These are phyloP conservation scores for Haliclystus octoradiatus DNA, from an alignment of 30 jellyfish, hydroid and myxozoan genomes.

Conservation along the genomic window DNA sequence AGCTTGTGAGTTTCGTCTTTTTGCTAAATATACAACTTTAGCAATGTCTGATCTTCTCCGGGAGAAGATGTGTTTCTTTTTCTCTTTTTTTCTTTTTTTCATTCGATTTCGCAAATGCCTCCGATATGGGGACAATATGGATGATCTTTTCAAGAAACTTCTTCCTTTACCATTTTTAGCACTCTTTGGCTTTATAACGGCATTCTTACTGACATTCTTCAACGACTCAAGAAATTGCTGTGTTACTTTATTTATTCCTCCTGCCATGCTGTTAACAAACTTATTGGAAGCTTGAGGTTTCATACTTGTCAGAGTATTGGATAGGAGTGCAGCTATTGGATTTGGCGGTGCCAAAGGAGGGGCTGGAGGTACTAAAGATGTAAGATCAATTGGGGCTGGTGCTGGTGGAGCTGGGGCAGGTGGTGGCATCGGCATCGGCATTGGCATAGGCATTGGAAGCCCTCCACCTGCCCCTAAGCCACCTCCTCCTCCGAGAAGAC, in stretches of 20 bases:
- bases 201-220: constrained; percentile 15
- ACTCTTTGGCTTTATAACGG: background rate
- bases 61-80: background rate
- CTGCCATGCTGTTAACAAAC: constrained; percentile 62
- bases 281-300: constrained; percentile 66
- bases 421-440: background rate
- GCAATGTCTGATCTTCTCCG: background rate
- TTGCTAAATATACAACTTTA: background rate
- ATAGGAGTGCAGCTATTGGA: constrained; percentile 48
- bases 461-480: background rate
- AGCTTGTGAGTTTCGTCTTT: constrained; percentile 1
- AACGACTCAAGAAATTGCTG: constrained; percentile 40
- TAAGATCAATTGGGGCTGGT: constrained; percentile 38
- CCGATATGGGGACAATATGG: background rate
- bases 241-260: constrained; percentile 88
- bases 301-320: constrained; percentile 47
- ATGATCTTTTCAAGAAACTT: background rate
- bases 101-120: constrained; percentile 15
- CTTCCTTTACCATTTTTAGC: background rate
- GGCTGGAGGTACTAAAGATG: constrained; percentile 8
- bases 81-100: constrained; percentile 14
- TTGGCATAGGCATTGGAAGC: background rate
- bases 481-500: background rate
- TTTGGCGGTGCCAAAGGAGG: constrained; percentile 28
- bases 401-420: constrained; percentile 14